Base-by-base conservation (phyloP, 2,888 invertebrate species). In the Melanchra persicariae region DNA sequence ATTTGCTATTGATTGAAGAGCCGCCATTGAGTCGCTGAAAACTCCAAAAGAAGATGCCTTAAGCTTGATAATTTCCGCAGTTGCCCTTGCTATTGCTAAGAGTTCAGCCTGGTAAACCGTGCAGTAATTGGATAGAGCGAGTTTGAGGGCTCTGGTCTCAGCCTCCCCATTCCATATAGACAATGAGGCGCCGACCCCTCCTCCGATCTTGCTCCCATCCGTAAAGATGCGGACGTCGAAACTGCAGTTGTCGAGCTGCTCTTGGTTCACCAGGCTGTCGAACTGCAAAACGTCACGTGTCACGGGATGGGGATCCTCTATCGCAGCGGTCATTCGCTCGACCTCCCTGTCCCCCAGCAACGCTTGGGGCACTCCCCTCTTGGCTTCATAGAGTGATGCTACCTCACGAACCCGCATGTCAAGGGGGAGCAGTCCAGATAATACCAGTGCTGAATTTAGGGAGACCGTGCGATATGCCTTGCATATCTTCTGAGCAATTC, bases 381-480 rank as follows among this genome's bases (percentile, higher is more conserved):
- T 58, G 10, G 65, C 57, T 10, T 47, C 57, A 9, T 47, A 65
- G 0, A 65, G 15, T 0, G 66, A 10, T 0, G 58, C 58, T 2
- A 40, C 66, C 15, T 66, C 66, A 0, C 12, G 49, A 4, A 66
- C 9, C 2, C 65, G 2, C 1, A 54, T 1, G 43, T 63, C 63
- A 6, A 63, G 37, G 15, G 47, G 57, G 6, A 65, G 65, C 3
- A 58, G n/a, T 0, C 66, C 66, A 3, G 66, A 7, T 37, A 66
- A n/a, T 19, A 37, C 49, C 15, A 66, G 26, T 1, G 58, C 58
- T 0, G 65, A 65, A 17, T 52, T 64, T 2, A 82, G 58, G 1
- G 77, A 79, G 22, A 72, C 74, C 2, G 82, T 80, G 0, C 76
- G 61, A 26, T 80, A 82, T 0, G 76, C 68, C 22, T 43, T 57